Evolutionary conservation across 2,797 vertebrate genomes (phyloP), one percentile per base, ranked within the genome.

Genomic region (Rhinichthys osculus): DNA sequence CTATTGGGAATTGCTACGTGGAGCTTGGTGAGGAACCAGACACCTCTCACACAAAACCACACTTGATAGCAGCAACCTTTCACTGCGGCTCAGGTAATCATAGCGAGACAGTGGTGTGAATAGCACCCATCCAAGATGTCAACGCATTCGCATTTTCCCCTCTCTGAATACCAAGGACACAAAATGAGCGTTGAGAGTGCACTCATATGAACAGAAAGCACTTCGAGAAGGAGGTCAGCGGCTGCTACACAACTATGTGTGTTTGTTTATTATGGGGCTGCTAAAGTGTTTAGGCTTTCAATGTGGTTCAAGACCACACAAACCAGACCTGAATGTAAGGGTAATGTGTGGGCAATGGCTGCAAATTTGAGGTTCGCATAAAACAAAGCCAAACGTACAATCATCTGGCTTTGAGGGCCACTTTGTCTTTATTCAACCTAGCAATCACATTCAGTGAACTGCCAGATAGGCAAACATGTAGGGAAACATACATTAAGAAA

Each of bases 361-460:
- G 62, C 40, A 82, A 80, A 86, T 69, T 78, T 42, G 50, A 52
- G 76, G 35, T 85, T 84, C 1, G 40, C 23, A 81, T 70, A 76
- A 86, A 86, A 84, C 76, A 86, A 80, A 85, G 66, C 54, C 11
- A 78, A 86, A 23, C 33, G 1, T 69, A 40, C 72, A 88, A 70
- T 73, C 67, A 81, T 11, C 33, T 33, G 52, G 59, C 82, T 59
- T 85, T 85, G 35, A 69, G 71, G 71, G 27, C 69, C 50, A 82
- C 70, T 82, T 50, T 33, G 62, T 83, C 81, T 81, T 89, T 85
- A 67, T 85, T 85, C 87, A 81, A 87, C 50, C 84, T 72, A 67
- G 62, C 79, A 89, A 87, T 89, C 84, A 86, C 64, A 81, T 67
- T 87, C 81, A 86, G 30, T 62, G 54, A 87, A 82, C 84, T 73